phyloP scores from a whole-genome alignment of 2,888 invertebrate genomes.

The Endomychus coccineus region DNA sequence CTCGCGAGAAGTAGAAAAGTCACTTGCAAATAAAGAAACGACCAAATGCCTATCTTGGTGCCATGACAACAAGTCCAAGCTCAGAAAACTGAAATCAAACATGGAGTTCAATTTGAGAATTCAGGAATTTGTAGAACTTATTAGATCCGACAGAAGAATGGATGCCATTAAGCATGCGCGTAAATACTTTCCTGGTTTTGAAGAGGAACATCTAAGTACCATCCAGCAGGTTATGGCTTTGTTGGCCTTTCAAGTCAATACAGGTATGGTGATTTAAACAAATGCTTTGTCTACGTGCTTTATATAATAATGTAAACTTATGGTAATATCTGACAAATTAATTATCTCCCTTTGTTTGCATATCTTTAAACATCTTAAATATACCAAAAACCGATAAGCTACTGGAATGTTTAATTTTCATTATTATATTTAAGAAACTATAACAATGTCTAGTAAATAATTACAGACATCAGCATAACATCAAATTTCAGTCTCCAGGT shows the following conservation, averaged over 20 bases:
- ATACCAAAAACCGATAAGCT: too few relatives aligned
- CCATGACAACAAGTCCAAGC: constrained; percentile 91
- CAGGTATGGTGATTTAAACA: too few relatives aligned
- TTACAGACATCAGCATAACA: too few relatives aligned
- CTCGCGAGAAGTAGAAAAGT: constrained; percentile 80
- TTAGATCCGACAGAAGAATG: constrained; percentile 75
- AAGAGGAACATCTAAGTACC: constrained; percentile 77
- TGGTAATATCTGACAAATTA: too few relatives aligned
- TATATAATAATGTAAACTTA: too few relatives aligned
- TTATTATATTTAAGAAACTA: too few relatives aligned
- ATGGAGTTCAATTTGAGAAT: constrained; percentile 92
- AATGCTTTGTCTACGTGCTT: too few relatives aligned
- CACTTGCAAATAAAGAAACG: constrained; percentile 74
- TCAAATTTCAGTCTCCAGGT: too few relatives aligned
- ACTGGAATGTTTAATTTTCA: too few relatives aligned
- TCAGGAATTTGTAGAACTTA: constrained; percentile 92
- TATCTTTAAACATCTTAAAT: too few relatives aligned
- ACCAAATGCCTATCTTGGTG: constrained; percentile 90
- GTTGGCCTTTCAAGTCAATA: constrained; percentile 82
- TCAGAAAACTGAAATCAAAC: constrained; percentile 86
- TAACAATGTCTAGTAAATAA: too few relatives aligned
- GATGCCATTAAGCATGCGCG: constrained; percentile 94
- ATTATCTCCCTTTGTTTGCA: too few relatives aligned
- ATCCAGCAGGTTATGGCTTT: constrained; percentile 95
- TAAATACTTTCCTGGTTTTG: constrained; percentile 82